A percentile compares a stretch with the other conserved stretches of the same genome.
Conservation (phyloP, 2,888 invertebrate genomes). For the Pantelozetes paolii region DNA sequence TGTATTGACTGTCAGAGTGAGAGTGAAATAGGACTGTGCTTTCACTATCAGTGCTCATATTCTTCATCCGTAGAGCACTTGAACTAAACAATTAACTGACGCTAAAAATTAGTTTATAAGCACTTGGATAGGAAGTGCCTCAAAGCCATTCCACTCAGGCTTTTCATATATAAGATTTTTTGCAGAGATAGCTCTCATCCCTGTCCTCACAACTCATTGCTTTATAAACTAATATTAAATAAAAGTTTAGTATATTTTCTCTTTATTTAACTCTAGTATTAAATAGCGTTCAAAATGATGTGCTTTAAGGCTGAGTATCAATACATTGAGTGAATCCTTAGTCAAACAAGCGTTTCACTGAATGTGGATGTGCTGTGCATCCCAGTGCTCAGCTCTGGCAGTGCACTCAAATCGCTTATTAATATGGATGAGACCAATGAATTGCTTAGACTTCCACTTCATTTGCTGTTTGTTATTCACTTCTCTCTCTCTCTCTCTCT, state of each 20-base stretch:
- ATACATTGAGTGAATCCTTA: neutral
- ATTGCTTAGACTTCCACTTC: constrained; percentile 15
- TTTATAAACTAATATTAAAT: neutral
- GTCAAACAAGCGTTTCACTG: neutral
- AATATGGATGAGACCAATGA: constrained; percentile 17
- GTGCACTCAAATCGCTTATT: neutral
- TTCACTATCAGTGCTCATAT: neutral
- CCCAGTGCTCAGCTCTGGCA: neutral
- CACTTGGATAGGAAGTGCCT: neutral
- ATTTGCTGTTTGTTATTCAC: neutral
- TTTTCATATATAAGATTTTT: too few relatives aligned
- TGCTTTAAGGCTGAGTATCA: neutral
- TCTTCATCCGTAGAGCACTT: neutral
- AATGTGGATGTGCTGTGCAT: neutral
- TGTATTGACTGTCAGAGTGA: neutral
- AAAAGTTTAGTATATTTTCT: neutral
- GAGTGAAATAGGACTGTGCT: too few relatives aligned
- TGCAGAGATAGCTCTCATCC: neutral
- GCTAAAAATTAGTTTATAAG: neutral
- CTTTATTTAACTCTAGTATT: neutral
- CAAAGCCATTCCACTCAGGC: neutral
- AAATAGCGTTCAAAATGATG: neutral
- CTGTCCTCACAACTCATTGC: neutral
- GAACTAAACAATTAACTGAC: neutral
- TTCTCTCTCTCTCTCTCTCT: constrained; percentile 6